Evolutionary conservation across 2,797 vertebrate genomes (phyloP).

Genomic region (Mastacembelus armatus): DNA sequence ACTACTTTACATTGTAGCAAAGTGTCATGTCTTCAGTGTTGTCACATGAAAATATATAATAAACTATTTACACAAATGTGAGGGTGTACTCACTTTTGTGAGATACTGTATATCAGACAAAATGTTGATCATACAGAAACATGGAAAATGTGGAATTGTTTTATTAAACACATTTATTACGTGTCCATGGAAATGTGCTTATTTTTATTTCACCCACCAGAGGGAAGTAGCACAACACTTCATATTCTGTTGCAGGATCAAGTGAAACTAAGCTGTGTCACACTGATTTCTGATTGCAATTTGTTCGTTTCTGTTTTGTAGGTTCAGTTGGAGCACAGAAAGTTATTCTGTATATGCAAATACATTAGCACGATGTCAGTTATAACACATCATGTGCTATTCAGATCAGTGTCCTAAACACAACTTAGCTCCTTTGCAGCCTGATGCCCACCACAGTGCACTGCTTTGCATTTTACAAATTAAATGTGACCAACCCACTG

Average conservation of each 20-base stretch:
- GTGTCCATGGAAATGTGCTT: neutral
- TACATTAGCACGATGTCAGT: conserved; percentile 16
- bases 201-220: conserved; percentile 53
- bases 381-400: conserved; percentile 18
- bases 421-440: conserved; percentile 36
- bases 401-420: conserved; percentile 41
- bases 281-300: neutral
- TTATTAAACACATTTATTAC: neutral
- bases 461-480: conserved; percentile 14
- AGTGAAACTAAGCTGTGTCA: neutral
- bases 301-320: neutral
- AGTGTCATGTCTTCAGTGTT: no score
- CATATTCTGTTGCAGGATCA: neutral
- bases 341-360: conserved; percentile 25
- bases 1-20: no score
- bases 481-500: conserved; percentile 9
- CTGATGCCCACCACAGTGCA: conserved; percentile 25
- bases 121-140: neutral
- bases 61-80: no score
- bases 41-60: no score
- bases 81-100: no score
- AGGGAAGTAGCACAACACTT: conserved; percentile 49
- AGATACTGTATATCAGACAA: neutral
- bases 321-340: neutral
- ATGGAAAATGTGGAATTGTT: neutral